Percentiles rank a stretch among this genome's conserved stretches.
phyloP scores from a whole-genome alignment of 2,888 invertebrate genomes.

The Coelopa pilipes region DNA sequence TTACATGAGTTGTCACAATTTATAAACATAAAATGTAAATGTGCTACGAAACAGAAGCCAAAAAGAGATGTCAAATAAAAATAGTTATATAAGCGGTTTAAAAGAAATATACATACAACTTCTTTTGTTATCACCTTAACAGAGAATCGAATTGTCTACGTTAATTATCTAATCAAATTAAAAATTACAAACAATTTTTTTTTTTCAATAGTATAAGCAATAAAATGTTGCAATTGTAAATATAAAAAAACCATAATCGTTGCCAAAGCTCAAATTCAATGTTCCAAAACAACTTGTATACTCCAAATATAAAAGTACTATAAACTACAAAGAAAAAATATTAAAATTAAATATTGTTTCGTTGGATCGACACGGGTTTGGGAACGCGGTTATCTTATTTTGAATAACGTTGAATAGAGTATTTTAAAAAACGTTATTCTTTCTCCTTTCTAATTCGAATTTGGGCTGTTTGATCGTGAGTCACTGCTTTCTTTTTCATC shows the following conservation, averaged over 20 bases:
- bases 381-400: not conserved
- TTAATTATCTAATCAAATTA: too few relatives aligned
- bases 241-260: too few relatives aligned
- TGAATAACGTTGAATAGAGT: constrained; percentile 5
- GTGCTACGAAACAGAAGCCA: too few relatives aligned
- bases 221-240: too few relatives aligned
- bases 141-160: not conserved
- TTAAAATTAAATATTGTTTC: constrained; percentile 16
- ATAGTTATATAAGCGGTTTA: too few relatives aligned
- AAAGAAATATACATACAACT: too few relatives aligned
- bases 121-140: not conserved
- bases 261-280: not conserved
- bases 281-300: not conserved
- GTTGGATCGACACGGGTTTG: constrained; percentile 15
- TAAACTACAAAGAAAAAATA: not conserved
- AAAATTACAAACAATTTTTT: not conserved
- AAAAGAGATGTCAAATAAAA: too few relatives aligned
- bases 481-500: constrained; percentile 70
- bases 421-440: constrained; percentile 12
- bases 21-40: too few relatives aligned
- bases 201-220: not conserved
- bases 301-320: not conserved
- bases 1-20: constrained; percentile 33
- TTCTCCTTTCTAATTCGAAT: constrained; percentile 19
- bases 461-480: constrained; percentile 86